Evolutionary conservation across 1,140 invertebrate genomes (phyloP), one percentile per base, ranked within the genome.

Genomic region (Zaprionus ghesquierei): DNA sequence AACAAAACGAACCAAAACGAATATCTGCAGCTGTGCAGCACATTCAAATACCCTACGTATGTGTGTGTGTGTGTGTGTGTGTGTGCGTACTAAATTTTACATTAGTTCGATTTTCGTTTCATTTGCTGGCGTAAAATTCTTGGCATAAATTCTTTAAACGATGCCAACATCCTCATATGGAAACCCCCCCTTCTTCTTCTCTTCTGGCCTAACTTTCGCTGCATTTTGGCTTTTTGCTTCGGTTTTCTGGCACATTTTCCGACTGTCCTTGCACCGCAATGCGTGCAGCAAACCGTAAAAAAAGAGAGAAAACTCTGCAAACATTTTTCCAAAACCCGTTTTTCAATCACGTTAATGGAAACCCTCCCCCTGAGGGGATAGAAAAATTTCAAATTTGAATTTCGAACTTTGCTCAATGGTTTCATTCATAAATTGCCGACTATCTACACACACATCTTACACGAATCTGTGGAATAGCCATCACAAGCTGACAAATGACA

Each of bases 41-140:
- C 41, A 20, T 51, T 18, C 20, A 29, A 41, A 54, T 54, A 53
- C 44, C 50, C 41, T 29, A 46, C 44, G 2, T 31, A 20, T 23
- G n/a, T 69, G 20, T 62, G 35, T 49, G 58, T 49, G 23, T 49
- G 41, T 29, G 35, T 60, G 31, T 50, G 25, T 58, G 13, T 49
- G 23, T 69, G 54, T 71, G 59, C 35, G 46, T 53, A 51, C 63
- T 78, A 86, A 86, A 78, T 86, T 87, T 77, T 74, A 65, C 79
- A 87, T 89, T 71, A 72, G 79, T 89, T 89, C 84, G 84, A 89
- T 89, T 89, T 89, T 89, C 74, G 77, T 89, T 89, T 82, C 77
- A 89, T 89, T 89, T 84, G 79, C 77, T 73, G 70, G 51, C 76
- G 64, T 9, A 55, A 49, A 55, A 66, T 62, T 82, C 75, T 79